Percentiles rank a stretch among this genome's conserved stretches.
Evolutionary conservation across 1,140 invertebrate genomes (phyloP).

Genomic region (Drosophila pandora): DNA sequence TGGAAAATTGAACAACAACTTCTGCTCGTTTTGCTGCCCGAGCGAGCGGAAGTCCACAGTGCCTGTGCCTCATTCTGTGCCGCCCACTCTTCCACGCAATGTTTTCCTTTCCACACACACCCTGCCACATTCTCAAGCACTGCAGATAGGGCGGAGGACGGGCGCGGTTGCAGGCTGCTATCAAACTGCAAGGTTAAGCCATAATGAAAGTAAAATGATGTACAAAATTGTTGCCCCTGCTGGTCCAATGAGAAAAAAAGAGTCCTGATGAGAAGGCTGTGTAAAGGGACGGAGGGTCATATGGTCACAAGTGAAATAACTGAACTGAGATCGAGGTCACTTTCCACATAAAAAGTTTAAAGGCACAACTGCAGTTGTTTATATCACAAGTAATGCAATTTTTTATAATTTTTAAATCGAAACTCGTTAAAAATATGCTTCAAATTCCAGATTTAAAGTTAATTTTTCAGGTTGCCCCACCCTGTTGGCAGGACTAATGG

Average conservation of each 20-base stretch:
- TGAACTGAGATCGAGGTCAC: constrained; percentile 7
- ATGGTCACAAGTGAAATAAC: too few relatives aligned
- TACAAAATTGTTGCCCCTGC: constrained; percentile 62
- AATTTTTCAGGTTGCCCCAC: not conserved
- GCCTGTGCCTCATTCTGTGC: constrained; percentile 4
- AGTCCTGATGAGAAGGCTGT: not conserved
- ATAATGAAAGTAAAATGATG: constrained; percentile 81
- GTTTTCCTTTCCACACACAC: constrained; percentile 60
- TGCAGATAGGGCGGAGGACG: not conserved
- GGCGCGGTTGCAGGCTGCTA: constrained; percentile 35
- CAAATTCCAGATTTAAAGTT: not conserved
- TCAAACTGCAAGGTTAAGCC: constrained; percentile 77
- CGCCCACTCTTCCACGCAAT: constrained; percentile 55
- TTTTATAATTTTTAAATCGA: too few relatives aligned
- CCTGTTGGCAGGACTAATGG: not conserved
- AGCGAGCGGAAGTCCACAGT: constrained; percentile 68
- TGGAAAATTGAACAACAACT: constrained; percentile 82
- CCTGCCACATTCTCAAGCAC: constrained; percentile 4
- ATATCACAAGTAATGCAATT: too few relatives aligned
- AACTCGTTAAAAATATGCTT: not conserved
- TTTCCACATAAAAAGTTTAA: not conserved
- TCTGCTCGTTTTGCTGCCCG: constrained; percentile 81
- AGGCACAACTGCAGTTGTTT: not conserved
- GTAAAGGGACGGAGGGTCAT: not conserved
- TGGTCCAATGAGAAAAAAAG: constrained; percentile 41